Evolutionary conservation across 2,113 vertebrate genomes (phyloP).

Genomic region (Mohoua ochrocephala): DNA sequence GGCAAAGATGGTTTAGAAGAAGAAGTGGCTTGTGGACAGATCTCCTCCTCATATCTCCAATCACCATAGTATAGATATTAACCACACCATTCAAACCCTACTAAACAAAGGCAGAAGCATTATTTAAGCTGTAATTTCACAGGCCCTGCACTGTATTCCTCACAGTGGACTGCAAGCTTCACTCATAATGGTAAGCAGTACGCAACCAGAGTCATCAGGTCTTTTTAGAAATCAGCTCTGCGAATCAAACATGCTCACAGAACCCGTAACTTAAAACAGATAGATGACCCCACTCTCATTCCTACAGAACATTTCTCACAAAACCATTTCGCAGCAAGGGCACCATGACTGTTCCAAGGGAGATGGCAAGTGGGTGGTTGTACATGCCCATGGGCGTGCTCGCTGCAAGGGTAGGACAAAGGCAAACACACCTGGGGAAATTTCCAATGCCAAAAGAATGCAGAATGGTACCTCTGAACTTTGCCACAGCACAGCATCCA

Average conservation of each 20-base stretch:
- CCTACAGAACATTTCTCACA: neutral
- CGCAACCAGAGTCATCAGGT: accelerated
- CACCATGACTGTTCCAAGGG: neutral
- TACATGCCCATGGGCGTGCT: accelerated
- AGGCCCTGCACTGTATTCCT: neutral
- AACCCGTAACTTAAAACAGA: neutral
- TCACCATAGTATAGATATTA: neutral
- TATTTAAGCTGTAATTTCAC: neutral
- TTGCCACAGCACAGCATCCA: neutral
- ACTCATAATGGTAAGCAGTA: neutral
- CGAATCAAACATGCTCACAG: neutral
- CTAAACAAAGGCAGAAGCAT: neutral
- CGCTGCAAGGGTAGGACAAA: neutral
- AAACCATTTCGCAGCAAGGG: neutral
- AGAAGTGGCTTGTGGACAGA: neutral
- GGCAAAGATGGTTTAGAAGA: neutral
- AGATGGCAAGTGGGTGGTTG: neutral
- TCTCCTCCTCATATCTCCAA: neutral
- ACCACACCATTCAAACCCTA: neutral
- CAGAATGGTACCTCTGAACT: neutral
- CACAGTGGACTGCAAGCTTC: neutral
- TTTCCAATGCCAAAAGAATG: neutral
- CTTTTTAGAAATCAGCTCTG: neutral
- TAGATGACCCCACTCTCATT: neutral
- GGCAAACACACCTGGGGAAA: neutral